Evolutionary conservation across 2,888 invertebrate genomes (phyloP), one percentile per base, ranked within the genome.

Genomic region (Tetranychus truncatus): DNA sequence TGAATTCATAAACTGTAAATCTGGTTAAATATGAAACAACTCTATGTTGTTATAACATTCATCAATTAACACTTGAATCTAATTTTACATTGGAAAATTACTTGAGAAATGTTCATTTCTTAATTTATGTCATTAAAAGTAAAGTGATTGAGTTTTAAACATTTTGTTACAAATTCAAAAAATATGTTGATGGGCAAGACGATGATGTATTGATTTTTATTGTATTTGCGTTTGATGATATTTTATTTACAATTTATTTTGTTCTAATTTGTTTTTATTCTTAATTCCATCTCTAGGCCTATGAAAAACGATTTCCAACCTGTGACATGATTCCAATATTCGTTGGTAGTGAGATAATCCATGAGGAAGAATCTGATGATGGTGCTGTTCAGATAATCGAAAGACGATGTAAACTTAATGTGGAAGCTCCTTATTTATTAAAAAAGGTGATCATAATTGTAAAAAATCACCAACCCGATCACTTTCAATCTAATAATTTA

Each of bases 251-350:
- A 69, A 69, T n/a, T 6, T 69, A n/a, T 20, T 69, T 69, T 20
- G 1, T 69, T 69, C 69, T 69, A 11, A 9, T 24, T 21, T 24
- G 8, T 8, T 1, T 8, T 69, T 6, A 20, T 6, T 69, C 11
- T 69, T n/a, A 1, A 55, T 80, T 75, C 45, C 21, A 21, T 75
- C 80, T 82, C 0, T 84, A 95, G 94, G 95, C 95, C 6, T 95
- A 95, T 83, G 92, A 95, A 84, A 87, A 89, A 81, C 88, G 95
- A 79, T 95, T 95, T 84, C 95, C 95, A 24, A 91, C 87, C 76
- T 95, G 95, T 82, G 89, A 91, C 45, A 91, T 94, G 86, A 95
- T 95, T 82, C 95, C 95, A 55, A 91, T 95, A 77, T 94, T 95
- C 81, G 85, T 93, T 66, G 92, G 92, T 74, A 92, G 93, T 82